phyloP scores from a whole-genome alignment of 2,888 invertebrate species.

The Limnephilus lunatus region DNA sequence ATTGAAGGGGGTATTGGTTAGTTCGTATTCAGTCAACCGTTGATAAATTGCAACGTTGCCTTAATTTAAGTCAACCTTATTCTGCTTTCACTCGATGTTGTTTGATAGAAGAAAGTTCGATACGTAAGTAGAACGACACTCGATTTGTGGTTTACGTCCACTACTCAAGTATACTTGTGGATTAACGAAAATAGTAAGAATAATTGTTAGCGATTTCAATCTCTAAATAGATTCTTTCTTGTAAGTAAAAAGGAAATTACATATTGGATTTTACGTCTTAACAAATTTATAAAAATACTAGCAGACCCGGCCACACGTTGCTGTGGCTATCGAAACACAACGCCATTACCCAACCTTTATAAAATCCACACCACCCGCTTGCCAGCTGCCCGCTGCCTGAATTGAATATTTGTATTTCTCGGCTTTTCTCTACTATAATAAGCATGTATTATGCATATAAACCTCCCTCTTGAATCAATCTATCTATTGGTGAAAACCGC shows the following conservation, averaged over 20 bases:
- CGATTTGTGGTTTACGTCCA: not conserved
- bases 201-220: not conserved
- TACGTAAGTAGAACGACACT: not conserved
- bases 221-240: not conserved
- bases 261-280: not conserved
- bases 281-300: not conserved
- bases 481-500: too few species aligned
- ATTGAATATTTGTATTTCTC: too few species aligned
- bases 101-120: conserved; percentile 2
- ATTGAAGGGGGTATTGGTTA: not conserved
- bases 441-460: too few species aligned
- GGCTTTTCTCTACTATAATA: too few species aligned
- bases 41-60: not conserved
- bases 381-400: too few species aligned
- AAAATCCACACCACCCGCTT: too few species aligned
- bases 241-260: not conserved
- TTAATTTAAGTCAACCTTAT: not conserved
- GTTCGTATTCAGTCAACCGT: not conserved
- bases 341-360: too few species aligned
- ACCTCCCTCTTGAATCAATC: too few species aligned
- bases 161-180: not conserved
- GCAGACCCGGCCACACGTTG: too few species aligned
- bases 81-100: not conserved
- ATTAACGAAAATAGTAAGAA: not conserved
- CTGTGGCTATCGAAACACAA: too few species aligned